A percentile compares a stretch with the other conserved stretches of the same genome.
These are phyloP conservation scores for Chrysina gloriosa DNA, from an alignment of 2,888 invertebrate species.

Conservation along the genomic window DNA sequence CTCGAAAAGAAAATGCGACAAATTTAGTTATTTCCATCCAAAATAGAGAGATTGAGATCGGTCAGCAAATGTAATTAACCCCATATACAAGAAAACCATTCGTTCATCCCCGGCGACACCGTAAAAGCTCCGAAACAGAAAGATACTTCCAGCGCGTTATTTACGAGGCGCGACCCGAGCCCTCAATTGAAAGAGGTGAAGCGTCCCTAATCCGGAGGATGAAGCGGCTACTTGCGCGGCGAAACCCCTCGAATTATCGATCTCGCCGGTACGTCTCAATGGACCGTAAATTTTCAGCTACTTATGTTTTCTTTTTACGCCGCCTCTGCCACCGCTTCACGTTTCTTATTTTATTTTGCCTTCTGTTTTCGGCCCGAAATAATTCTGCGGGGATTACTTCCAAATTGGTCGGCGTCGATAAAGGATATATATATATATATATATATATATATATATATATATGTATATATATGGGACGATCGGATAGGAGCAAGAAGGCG, in stretches of 20 bases:
- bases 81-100: too few relatives aligned
- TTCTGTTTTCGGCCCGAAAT: not conserved
- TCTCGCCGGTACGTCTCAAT: not conserved
- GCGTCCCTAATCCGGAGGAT: not conserved
- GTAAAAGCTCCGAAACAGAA: too few relatives aligned
- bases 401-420: not conserved
- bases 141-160: not conserved
- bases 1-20: too few relatives aligned
- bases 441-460: too few relatives aligned
- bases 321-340: not conserved
- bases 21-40: too few relatives aligned
- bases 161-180: not conserved
- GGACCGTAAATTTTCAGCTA: not conserved
- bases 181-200: not conserved
- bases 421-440: not conserved
- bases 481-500: too few relatives aligned
- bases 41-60: too few relatives aligned
- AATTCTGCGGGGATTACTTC: not conserved
- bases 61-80: too few relatives aligned
- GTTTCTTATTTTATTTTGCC: not conserved
- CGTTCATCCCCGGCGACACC: too few relatives aligned
- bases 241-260: not conserved
- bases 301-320: not conserved
- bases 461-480: too few relatives aligned
- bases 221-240: not conserved